Conservation (phyloP, 64 coral and sea anemone species). For the Pocillopora damicornis region DNA sequence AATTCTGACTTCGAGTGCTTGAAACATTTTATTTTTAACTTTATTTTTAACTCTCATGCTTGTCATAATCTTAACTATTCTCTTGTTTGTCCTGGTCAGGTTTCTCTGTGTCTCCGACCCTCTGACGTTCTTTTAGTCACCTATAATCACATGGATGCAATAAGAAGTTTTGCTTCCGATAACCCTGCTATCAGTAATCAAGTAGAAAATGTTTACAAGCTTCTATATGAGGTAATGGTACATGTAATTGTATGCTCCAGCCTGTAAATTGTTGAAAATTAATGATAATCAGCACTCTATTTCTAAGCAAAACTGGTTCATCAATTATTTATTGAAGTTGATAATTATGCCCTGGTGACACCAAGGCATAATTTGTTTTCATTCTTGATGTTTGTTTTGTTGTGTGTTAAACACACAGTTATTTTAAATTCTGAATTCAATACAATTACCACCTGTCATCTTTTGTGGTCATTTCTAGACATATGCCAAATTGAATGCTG, state of each 20-base stretch:
- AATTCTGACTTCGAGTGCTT: background rate
- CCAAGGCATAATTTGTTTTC: too few species aligned
- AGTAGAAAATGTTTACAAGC: slow-evolving; percentile 99
- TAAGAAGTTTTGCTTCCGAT: slow-evolving; percentile 94
- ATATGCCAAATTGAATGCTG: slow-evolving; percentile 71
- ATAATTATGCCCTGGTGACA: too few species aligned
- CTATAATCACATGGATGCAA: slow-evolving; percentile 98
- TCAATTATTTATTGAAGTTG: too few species aligned
- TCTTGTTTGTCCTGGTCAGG: slow-evolving; percentile 29
- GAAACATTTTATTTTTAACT: background rate
- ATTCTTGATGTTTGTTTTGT: too few species aligned
- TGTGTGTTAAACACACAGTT: too few species aligned
- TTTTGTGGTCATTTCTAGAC: slow-evolving; percentile 44
- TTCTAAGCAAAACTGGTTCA: too few species aligned
- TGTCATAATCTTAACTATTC: background rate
- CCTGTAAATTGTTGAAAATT: too few species aligned
- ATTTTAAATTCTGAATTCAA: background rate
- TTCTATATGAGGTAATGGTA: slow-evolving; percentile 74
- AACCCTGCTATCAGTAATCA: slow-evolving; percentile 89
- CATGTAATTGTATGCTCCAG: background rate
- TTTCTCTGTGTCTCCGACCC: slow-evolving; percentile 83
- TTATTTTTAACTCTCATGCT: background rate
- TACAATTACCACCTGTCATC: background rate
- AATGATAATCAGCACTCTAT: too few species aligned
- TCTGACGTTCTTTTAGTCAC: slow-evolving; percentile 91